phyloP scores from a whole-genome alignment of 2,113 vertebrate species.

The Psammodynastes pulverulentus region DNA sequence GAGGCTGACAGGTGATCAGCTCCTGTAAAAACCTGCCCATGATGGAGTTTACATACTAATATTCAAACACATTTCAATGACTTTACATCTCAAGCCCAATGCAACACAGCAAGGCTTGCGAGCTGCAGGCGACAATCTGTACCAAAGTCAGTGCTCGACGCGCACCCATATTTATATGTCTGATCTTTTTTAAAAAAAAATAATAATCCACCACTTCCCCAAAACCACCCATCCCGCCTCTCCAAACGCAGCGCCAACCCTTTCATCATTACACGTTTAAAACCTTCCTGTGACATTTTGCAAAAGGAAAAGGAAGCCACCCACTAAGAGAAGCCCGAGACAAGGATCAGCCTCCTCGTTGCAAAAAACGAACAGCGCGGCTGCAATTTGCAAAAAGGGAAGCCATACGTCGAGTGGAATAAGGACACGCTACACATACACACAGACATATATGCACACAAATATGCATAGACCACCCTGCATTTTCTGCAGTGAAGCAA shows the following conservation, averaged over 20 bases:
- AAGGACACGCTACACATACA: constrained; percentile 8
- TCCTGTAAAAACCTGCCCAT: neutral
- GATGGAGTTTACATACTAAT: neutral
- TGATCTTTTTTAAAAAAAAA: neutral
- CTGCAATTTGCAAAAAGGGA: neutral
- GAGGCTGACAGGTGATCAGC: neutral
- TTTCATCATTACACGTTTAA: neutral
- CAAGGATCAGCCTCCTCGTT: neutral
- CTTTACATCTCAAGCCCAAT: neutral
- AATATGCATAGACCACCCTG: neutral
- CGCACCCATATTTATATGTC: neutral
- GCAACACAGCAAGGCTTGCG: neutral
- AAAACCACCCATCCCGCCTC: neutral
- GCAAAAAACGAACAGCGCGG: neutral
- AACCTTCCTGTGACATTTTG: neutral
- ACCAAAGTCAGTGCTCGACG: neutral
- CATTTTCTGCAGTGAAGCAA: neutral
- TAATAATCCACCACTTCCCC: no score
- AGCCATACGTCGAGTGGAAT: neutral
- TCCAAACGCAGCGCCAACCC: neutral
- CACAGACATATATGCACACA: neutral
- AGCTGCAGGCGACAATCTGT: neutral
- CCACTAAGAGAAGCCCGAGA: neutral
- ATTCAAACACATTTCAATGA: neutral
- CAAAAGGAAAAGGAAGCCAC: neutral